phyloP scores from a whole-genome alignment of 2,797 vertebrate genomes.

The Discoglossus pictus region DNA sequence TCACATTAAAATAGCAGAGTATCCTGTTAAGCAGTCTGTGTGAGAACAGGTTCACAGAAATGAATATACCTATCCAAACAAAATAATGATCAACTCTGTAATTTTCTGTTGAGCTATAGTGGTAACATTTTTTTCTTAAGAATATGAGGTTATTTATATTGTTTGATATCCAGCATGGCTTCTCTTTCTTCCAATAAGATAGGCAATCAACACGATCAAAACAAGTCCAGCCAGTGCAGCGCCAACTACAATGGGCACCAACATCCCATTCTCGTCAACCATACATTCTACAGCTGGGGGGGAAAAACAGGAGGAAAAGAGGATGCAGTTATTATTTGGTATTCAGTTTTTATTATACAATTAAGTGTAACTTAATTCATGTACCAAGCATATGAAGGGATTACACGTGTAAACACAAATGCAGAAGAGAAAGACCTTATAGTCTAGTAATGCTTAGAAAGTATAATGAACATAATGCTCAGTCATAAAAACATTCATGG shows the following conservation, averaged over 20 bases:
- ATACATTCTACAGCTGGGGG: constrained; percentile 86
- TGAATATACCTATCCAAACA: constrained; percentile 26
- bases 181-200: constrained; percentile 94
- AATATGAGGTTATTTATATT: constrained; percentile 77
- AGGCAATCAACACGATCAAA: constrained; percentile 90
- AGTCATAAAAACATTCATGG: no score
- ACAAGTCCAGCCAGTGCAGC: constrained; percentile 91
- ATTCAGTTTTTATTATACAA: background rate
- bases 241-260: constrained; percentile 95
- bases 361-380: no score
- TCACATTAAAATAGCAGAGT: constrained; percentile 55
- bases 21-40: constrained; percentile 64
- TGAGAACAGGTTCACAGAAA: constrained; percentile 22
- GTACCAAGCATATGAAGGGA: no score
- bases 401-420: no score
- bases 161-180: constrained; percentile 98
- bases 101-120: constrained; percentile 56
- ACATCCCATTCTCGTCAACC: constrained; percentile 88
- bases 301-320: constrained; percentile 18
- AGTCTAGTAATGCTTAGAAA: no score
- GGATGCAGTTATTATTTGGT: background rate
- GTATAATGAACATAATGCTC: no score
- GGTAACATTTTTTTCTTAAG: constrained; percentile 50
- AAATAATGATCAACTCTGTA: constrained; percentile 48
- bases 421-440: no score